Conservation (phyloP, 2,888 invertebrate genomes). For the Macropis europaea region DNA sequence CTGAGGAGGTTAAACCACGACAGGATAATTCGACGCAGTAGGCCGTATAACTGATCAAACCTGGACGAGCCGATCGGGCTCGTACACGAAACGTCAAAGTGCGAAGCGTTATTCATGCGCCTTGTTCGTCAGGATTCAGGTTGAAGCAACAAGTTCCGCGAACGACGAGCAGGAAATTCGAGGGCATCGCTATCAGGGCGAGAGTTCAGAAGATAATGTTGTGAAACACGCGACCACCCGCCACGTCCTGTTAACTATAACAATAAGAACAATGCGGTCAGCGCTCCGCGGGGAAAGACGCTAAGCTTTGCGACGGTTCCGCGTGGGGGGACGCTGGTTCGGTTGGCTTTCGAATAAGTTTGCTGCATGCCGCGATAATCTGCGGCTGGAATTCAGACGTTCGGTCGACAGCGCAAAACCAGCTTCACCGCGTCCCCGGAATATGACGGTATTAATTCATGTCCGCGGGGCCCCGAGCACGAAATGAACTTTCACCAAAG, state of each 20-base stretch:
- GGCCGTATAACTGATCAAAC: not conserved
- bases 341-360: not conserved
- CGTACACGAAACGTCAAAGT: slow-evolving; percentile 22
- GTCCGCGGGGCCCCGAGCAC: slow-evolving; percentile 13
- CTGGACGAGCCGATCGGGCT: not conserved
- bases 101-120: slow-evolving; percentile 39
- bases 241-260: not conserved
- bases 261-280: slow-evolving; percentile 13
- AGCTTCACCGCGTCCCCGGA: not conserved
- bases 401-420: slow-evolving; percentile 31
- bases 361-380: slow-evolving; percentile 35
- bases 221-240: slow-evolving; percentile 28
- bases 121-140: slow-evolving; percentile 29
- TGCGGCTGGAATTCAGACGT: slow-evolving; percentile 39
- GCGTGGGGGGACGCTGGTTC: too few species aligned
- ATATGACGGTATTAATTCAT: slow-evolving; percentile 44
- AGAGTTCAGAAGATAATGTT: slow-evolving; percentile 29
- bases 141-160: slow-evolving; percentile 60
- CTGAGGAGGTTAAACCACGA: too few species aligned
- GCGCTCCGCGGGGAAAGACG: not conserved
- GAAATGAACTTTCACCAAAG: slow-evolving; percentile 38
- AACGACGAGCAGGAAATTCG: slow-evolving; percentile 8
- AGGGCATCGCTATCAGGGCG: not conserved
- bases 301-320: not conserved
- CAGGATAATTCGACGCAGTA: too few species aligned